Percentiles rank a stretch among this genome's conserved stretches.
Evolutionary conservation across 92 coral and sea anemone species (phyloP).

Genomic region (Bergia sp.): DNA sequence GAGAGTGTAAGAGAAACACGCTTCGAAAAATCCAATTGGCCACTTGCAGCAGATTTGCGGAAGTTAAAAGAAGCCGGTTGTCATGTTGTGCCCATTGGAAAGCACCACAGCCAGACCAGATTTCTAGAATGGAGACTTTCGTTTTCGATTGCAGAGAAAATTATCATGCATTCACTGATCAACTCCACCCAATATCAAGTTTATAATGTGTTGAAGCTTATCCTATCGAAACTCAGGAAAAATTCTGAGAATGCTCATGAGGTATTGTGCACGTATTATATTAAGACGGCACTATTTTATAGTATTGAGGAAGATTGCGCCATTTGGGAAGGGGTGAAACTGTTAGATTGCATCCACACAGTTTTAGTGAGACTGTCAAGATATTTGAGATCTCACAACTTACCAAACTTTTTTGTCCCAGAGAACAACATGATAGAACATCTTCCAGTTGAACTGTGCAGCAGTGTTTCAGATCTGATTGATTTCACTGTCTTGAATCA

Average conservation of each 20-base stretch:
- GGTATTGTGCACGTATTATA: constrained; percentile 28
- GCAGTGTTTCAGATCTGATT: constrained; percentile 14
- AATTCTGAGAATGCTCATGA: background rate
- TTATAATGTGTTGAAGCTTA: constrained; percentile 14
- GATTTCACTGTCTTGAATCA: background rate
- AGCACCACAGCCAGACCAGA: constrained; percentile 25
- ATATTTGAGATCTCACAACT: constrained; percentile 4
- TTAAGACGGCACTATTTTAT: constrained; percentile 47
- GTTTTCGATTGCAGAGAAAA: constrained; percentile 37
- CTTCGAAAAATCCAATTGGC: constrained; percentile 35
- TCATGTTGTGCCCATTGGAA: constrained; percentile 37
- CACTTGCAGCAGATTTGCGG: background rate
- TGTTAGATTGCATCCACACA: background rate
- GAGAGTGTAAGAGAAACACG: background rate
- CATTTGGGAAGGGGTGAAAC: constrained; percentile 16
- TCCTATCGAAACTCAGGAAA: background rate
- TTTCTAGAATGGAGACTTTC: constrained; percentile 47
- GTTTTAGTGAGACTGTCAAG: constrained; percentile 14
- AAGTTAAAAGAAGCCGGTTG: constrained; percentile 22
- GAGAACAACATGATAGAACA: constrained; percentile 44
- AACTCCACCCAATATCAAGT: constrained; percentile 17
- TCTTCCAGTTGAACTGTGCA: constrained; percentile 13
- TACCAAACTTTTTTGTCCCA: constrained; percentile 47
- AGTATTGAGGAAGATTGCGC: constrained; percentile 35
- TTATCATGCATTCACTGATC: background rate